Evolutionary conservation across 37 sponge, comb jelly and placozoan genomes (phyloP), one percentile per base, ranked within the genome.

Genomic region (Halichondria panicea): DNA sequence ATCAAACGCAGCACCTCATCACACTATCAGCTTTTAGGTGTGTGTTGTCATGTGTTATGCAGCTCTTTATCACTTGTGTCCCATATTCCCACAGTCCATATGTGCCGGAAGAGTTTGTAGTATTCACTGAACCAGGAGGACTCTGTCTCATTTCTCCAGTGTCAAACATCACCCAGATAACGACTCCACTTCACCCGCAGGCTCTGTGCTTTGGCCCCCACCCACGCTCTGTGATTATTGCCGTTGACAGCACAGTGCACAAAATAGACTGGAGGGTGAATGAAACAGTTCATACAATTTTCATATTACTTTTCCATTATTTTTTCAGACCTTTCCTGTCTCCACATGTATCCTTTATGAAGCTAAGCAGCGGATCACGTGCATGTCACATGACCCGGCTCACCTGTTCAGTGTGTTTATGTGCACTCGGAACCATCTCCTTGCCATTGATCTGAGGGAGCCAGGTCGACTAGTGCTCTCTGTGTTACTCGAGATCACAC

Each of bases 171-270:
- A 31, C 31, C 54, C 37, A 32, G 28, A 24, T 27, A 58, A 58
- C 21, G 68, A n/a, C 42, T 28, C 44, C 18, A 42, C 37, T 2
- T 56, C 81, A 80, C 46, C 61, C 36, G 41, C 72, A 61, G 71
- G 60, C 40, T 58, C 72, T 73, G 46, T 72, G 72, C 50, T 86
- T 57, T 73, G 87, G 87, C 5, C 53, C 70, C 22, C 87, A 86
- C 38, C 87, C 81, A 53, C 74, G 74, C 0, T 54, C 58, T 24
- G 41, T 79, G 2, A 19, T 86, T 30, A 21, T 73, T 13, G 68
- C 63, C 0, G 58, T 56, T 40, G 63, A 74, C 4, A 40, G 37
- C 8, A 55, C 38, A 35, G 63, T 86, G 4, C 65, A 58, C 30
- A 28, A 53, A 21, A 50, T 66, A 31, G 81, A 79, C 60, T 40